phyloP scores from a whole-genome alignment of 2,113 vertebrate species.

The Mirza zaza region DNA sequence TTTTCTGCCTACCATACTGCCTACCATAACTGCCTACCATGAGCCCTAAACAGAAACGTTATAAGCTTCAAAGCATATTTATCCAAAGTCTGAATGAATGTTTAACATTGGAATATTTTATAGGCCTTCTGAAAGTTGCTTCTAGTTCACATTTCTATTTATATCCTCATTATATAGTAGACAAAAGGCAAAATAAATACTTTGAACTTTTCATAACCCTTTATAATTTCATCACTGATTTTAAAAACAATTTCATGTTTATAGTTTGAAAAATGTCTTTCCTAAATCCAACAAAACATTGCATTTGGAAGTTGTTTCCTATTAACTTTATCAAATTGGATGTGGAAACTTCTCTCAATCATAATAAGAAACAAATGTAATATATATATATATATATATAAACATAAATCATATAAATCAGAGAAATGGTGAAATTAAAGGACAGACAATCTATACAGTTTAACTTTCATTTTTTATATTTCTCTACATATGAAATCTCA shows the following conservation, averaged over 20 bases:
- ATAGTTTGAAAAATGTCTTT: background rate
- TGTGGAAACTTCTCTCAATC: background rate
- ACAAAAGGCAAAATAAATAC: slow-evolving; percentile 34
- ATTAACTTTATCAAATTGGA: background rate
- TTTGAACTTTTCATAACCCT: slow-evolving; percentile 1
- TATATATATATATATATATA: background rate
- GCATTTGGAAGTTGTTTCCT: background rate
- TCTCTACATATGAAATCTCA: background rate
- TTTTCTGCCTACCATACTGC: background rate
- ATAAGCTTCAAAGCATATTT: background rate
- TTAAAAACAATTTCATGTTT: slow-evolving; percentile 19
- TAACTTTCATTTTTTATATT: background rate
- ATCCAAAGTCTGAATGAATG: background rate
- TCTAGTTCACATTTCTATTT: background rate
- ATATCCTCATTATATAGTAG: background rate
- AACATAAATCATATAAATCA: background rate
- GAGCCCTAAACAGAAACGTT: background rate
- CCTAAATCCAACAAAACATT: slow-evolving; percentile 28
- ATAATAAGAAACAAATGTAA: background rate
- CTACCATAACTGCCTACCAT: background rate
- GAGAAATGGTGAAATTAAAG: background rate
- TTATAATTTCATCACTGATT: background rate
- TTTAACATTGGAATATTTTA: background rate
- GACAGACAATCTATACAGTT: background rate
- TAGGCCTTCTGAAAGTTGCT: background rate